Base-by-base conservation (phyloP, 2,797 vertebrate genomes). In the Intellagama lesueurii region DNA sequence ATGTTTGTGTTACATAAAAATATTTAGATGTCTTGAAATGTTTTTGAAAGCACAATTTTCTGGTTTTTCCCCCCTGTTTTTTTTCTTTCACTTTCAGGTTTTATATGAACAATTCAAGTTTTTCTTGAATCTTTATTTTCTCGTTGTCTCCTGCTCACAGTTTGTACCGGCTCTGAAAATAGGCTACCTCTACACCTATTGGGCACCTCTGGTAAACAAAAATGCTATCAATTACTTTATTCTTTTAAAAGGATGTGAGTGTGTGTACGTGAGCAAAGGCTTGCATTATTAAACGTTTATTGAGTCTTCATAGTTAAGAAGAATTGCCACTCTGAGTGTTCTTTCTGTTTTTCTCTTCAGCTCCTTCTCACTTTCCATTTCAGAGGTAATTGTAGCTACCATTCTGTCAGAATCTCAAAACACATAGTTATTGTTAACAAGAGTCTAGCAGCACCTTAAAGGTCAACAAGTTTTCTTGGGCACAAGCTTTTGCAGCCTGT, bases 61-160 rank as follows among this genome's bases (percentile, higher is more conserved):
- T 87, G 91, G 16, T 56, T 56, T 56, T 92, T 94, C 94, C 84
- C 66, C 28, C 1, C 44, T 24, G 19, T 81, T 83, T 90, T 92
- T 89, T 19, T 94, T 30, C 77, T 79, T 94, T 93, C 88, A 86
- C 66, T 97, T 97, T 94, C 97, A 99, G 99, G 98, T 99, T 97
- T 98, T 99, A 85, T 99, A 99, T 97, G 98, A 99, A 96, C 99
- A 99, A 95, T 99, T 99, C 98, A 99, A 99, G 98, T 99, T 99
- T 98, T 99, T 99, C 97, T 97, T 99, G 97, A 99, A 99, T 95
- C 97, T 99, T 93, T 99, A 99, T 97, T 99, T 99, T 94, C 98
- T 99, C 96, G 95, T 99, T 89, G 98, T 99, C 89, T 98, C 99
- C 95, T 99, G 98, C 94, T 99, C 99, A 79, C 99, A 99, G 97